Conservation (phyloP, 2,113 vertebrate species). For the Tautogolabrus adspersus region DNA sequence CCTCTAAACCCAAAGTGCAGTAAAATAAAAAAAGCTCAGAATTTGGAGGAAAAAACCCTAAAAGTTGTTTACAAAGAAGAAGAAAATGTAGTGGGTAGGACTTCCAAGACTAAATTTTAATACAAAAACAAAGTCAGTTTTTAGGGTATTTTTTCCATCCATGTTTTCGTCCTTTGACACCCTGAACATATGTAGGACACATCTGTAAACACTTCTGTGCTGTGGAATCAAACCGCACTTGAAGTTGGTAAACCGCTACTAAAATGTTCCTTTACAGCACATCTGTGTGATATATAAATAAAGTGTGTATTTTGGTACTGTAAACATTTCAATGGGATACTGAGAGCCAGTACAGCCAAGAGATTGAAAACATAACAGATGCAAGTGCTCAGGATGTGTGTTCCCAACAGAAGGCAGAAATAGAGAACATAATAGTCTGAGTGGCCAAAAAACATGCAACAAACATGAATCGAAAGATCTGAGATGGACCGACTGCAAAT, state of each 20-base stretch:
- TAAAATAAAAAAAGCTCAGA: slow-evolving; percentile 44
- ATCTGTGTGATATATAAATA: slow-evolving; percentile 48
- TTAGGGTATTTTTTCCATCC: slow-evolving; percentile 25
- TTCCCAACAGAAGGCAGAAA: slow-evolving; percentile 1
- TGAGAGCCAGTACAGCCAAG: slow-evolving; percentile 1
- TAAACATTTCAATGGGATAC: slow-evolving; percentile 14
- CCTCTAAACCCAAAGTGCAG: slow-evolving; percentile 46
- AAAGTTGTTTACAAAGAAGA: background rate
- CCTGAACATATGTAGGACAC: slow-evolving; percentile 2
- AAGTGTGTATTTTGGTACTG: slow-evolving; percentile 29
- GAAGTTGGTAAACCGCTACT: slow-evolving; percentile 37
- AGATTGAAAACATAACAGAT: background rate
- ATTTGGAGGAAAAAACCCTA: slow-evolving; percentile 33
- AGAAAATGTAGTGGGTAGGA: slow-evolving; percentile 19
- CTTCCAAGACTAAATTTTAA: slow-evolving; percentile 33
- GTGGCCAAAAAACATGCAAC: background rate
- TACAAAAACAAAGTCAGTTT: slow-evolving; percentile 22
- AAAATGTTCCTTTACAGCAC: slow-evolving; percentile 31
- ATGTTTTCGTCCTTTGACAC: slow-evolving; percentile 24
- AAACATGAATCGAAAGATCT: background rate
- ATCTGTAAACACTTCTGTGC: slow-evolving; percentile 58
- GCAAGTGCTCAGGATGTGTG: background rate
- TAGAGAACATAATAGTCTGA: background rate
- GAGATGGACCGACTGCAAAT: too few species aligned
- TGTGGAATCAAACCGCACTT: slow-evolving; percentile 30